phyloP scores from a whole-genome alignment of 92 coral and sea anemone genomes.

The Phenganax marumi region DNA sequence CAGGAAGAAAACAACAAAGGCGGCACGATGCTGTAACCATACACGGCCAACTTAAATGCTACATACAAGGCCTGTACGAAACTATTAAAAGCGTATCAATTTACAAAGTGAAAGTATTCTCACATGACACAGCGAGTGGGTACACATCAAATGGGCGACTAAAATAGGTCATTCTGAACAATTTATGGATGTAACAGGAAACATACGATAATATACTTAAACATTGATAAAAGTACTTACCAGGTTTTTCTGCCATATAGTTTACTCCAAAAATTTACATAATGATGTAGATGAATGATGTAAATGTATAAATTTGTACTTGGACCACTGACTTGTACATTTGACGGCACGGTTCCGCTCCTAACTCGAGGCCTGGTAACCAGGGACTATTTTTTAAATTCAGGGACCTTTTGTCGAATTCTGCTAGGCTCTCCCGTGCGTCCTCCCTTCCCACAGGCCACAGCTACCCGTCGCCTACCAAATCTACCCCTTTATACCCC shows the following conservation, averaged over 20 bases:
- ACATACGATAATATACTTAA: background rate
- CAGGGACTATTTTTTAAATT: slow-evolving; percentile 2
- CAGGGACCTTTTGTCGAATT: slow-evolving; percentile 11
- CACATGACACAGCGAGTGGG: background rate
- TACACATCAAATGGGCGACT: background rate
- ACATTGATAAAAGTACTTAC: slow-evolving; percentile 4
- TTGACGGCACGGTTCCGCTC: background rate
- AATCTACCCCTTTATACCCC: no score
- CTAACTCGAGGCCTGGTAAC: background rate
- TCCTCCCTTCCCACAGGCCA: no score
- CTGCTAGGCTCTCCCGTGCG: slow-evolving; percentile 3
- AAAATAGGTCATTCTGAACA: background rate
- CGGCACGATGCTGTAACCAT: background rate
- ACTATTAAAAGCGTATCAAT: background rate
- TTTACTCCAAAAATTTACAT: background rate
- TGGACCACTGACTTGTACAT: background rate
- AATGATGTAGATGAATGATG: no score
- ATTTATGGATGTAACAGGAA: background rate
- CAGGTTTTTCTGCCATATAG: slow-evolving; percentile 9
- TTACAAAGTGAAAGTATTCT: background rate
- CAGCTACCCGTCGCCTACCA: no score
- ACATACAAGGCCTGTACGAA: no score
- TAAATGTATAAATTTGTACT: no score
- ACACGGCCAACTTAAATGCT: background rate
- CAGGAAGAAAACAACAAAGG: slow-evolving; percentile 3